Base-by-base conservation (phyloP, 1,140 invertebrate genomes). In the Pogonognathellus flavescens region DNA sequence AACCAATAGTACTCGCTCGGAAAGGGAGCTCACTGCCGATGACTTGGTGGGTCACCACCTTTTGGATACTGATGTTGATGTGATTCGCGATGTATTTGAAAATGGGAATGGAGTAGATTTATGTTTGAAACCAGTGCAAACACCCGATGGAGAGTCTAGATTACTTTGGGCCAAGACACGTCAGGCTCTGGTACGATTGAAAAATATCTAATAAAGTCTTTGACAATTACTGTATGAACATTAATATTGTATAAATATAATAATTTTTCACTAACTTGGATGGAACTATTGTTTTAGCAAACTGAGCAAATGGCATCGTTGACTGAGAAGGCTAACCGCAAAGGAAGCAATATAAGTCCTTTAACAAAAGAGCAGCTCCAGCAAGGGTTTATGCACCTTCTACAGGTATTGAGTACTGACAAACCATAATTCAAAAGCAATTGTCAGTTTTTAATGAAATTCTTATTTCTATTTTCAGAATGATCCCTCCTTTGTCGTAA, bases 401-500 rank as follows among this genome's bases (percentile, higher is more conserved):
- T 76, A 1, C 41, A 25, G 70, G 70, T 76, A 50, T 41, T 11
- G n/a, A n/a, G n/a, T n/a, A n/a, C n/a, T n/a, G n/a, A 1, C 14
- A 59, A 18, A 0, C 7, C 41, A n/a, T 22, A 25, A 25, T 66
- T 49, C 14, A 41, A 41, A 25, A n/a, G n/a, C 22, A 72, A 18
- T 50, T 76, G 25, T 20, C 14, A 1, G 31, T 18, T 14, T n/a
- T 76, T 16, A 8, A 25, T 14, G 3, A 50, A 49, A 13, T 49
- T 49, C 50, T 25, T 72, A 66, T 80, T 14, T 8, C 9, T 84
- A 89, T 90, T 86, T 82, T 50, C 88, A 91, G 90, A 91, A 89
- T 86, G 91, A 91, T 85, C 52, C 86, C 10, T 87, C 85, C 72
- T 91, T 91, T 87, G 87, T 91, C 20, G 86, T 86, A 13, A 89